A percentile compares a stretch with the other conserved stretches of the same genome.
Evolutionary conservation across 2,113 vertebrate genomes (phyloP).

Genomic region (Holacanthus passer): DNA sequence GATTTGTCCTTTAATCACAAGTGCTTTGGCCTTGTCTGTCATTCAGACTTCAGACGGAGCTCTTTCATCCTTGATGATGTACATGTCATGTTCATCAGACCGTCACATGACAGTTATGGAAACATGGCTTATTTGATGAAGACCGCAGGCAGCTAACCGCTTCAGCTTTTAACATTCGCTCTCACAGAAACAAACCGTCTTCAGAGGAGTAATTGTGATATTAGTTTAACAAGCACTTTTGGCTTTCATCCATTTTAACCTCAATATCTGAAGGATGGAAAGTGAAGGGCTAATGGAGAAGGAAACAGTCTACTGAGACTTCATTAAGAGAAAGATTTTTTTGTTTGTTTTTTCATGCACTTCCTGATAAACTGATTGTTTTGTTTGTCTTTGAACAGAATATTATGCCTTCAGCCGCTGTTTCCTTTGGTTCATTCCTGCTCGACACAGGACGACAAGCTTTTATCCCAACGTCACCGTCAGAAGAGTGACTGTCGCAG

Average conservation of each 20-base stretch:
- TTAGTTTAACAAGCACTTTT: constrained; percentile 64
- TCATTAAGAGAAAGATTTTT: constrained; percentile 25
- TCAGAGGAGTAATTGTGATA: constrained; percentile 46
- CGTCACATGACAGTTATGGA: constrained; percentile 35
- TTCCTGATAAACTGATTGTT: constrained; percentile 33
- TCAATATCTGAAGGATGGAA: constrained; percentile 26
- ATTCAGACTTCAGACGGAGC: neutral
- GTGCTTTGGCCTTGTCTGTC: constrained; percentile 8
- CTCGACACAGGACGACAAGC: too few relatives aligned
- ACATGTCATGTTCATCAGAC: constrained; percentile 44
- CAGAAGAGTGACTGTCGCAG: neutral
- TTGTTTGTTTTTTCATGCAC: neutral
- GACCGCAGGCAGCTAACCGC: constrained; percentile 13
- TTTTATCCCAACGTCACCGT: neutral
- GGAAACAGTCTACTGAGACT: constrained; percentile 26
- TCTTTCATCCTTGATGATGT: constrained; percentile 52
- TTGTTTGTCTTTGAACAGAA: constrained; percentile 22
- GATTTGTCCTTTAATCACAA: constrained; percentile 39
- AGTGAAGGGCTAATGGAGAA: constrained; percentile 30
- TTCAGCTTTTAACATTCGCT: constrained; percentile 39
- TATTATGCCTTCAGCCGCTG: neutral
- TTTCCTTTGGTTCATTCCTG: too few relatives aligned
- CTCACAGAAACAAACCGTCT: constrained; percentile 26
- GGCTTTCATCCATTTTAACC: constrained; percentile 64
- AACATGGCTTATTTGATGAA: constrained; percentile 60